Evolutionary conservation across 2,797 vertebrate species (phyloP).

Genomic region (Liasis olivaceus): DNA sequence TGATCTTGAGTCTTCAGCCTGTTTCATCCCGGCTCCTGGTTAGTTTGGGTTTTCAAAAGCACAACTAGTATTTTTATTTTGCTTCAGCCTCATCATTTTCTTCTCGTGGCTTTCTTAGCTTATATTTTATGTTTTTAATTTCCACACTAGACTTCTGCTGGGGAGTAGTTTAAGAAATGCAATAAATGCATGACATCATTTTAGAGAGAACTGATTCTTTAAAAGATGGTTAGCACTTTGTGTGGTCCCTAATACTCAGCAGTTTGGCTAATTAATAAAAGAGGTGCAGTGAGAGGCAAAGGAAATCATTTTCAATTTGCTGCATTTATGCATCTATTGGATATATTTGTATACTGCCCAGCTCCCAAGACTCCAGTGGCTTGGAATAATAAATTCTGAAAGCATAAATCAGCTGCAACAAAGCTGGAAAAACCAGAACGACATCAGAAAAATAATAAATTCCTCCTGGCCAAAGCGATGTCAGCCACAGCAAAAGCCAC

Average conservation of each 20-base stretch:
- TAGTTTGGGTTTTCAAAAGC: not conserved
- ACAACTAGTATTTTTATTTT: not conserved
- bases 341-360: not conserved
- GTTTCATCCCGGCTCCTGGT: not conserved
- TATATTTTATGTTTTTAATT: not conserved
- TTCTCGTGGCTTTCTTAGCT: not conserved
- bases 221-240: not conserved
- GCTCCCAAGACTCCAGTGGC: not conserved
- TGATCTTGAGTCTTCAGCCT: not conserved
- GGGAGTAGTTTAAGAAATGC: not conserved
- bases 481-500: not conserved
- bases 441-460: not conserved
- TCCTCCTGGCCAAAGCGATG: not conserved
- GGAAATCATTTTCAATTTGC: not conserved
- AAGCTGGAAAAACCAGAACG: not conserved
- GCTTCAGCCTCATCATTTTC: not conserved
- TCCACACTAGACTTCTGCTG: not conserved
- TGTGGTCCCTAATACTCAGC: not conserved
- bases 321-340: not conserved
- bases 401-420: not conserved
- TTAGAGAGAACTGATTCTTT: not conserved
- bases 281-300: not conserved
- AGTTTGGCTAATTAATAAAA: conserved; percentile 12
- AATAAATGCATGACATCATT: not conserved
- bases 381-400: not conserved